Evolutionary conservation across 2,888 invertebrate genomes (phyloP), one percentile per base, ranked within the genome.

Genomic region (Scaptomyza tumidula): DNA sequence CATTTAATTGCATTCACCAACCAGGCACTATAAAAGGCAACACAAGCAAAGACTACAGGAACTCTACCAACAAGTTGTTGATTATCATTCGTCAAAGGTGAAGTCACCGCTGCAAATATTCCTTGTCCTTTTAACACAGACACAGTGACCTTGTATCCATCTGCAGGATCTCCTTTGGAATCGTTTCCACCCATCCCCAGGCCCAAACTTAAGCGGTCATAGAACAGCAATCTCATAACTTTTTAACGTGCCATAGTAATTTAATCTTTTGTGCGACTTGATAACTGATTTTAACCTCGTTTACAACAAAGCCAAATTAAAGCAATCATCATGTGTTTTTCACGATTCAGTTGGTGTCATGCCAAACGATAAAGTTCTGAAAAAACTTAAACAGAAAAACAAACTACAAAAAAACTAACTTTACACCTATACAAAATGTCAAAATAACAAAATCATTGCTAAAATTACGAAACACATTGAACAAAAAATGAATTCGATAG

Each of bases 401-500:
- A 13, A 10, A 7, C 3, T 14, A 13, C 6, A 24, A 14, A 35
- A 29, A 7, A 5, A 3, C 9, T 11, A 10, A 19, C 19, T 5
- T 29, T 16, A 7, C 1, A 7, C 1, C 24, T 24, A 19, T 10
- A 46, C 29, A 43, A 52, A 57, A 53, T 7, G 24, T 9, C 31
- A 4, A 50, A 50, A 55, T 45, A 57, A 29, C n/a, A n/a, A 43
- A 31, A 39, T 24, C 24, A 6, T 9, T 9, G 6, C 10, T 10
- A 16, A 49, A 41, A 6, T 33, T 27, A 6, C 16, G 9, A 27
- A 46, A 50, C 31, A 60, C 29, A 9, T 39, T 49, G 33, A 0
- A n/a, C 27, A 11, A 4, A 56, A 59, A 57, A 45, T 56, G 35
- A 57, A 43, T 60, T 41, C 45, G 37, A 39, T 5, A 50, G 33